Base-by-base conservation (phyloP, 2,888 invertebrate genomes). In the Nemoura dubitans region DNA sequence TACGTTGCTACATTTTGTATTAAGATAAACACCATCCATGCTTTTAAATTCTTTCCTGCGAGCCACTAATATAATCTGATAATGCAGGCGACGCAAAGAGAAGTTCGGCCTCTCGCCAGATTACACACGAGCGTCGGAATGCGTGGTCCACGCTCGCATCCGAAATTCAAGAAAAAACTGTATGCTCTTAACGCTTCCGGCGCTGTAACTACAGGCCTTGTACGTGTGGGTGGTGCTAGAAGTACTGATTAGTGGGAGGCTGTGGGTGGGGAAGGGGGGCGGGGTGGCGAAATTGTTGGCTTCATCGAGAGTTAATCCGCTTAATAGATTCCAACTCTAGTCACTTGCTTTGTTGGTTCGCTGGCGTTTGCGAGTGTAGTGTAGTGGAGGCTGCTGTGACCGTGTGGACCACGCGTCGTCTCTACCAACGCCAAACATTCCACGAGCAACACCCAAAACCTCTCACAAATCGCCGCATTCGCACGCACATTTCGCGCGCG, bases 241-340 rank as follows among this genome's bases (percentile, higher is more conserved):
- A 76, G 82, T 21, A 59, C 59, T 59, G 59, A 59, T 59, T 59
- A 59, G 59, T 59, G 42, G 27, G 28, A 76, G 83, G 43, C 21
- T 36, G 59, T 25, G 83, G 76, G 76, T 42, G 29, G 30, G 30
- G 59, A 82, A 42, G 14, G 84, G 29, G 29, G 76, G 43, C 29
- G 83, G 76, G 78, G 83, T 81, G 76, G 76, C 86, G 86, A 85
- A 87, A 87, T 89, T 90, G 91, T 91, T 90, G 91, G 91, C 91
- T 91, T 91, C 91, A 91, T 91, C 90, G 90, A 90, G 90, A 90
- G 90, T 90, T 92, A 92, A 92, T 92, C 92, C 92, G 90, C 92
- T 92, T 92, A 92, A 92, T 92, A 92, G 92, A 92, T 92, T 92
- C 92, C 90, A 89, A 91, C 90, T 90, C 91, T 90, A 91, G 91